A percentile compares a stretch with the other conserved stretches of the same genome.
These are phyloP conservation scores for Meghimatium bilineatum DNA, from an alignment of 2,888 invertebrate species.

Conservation along the genomic window DNA sequence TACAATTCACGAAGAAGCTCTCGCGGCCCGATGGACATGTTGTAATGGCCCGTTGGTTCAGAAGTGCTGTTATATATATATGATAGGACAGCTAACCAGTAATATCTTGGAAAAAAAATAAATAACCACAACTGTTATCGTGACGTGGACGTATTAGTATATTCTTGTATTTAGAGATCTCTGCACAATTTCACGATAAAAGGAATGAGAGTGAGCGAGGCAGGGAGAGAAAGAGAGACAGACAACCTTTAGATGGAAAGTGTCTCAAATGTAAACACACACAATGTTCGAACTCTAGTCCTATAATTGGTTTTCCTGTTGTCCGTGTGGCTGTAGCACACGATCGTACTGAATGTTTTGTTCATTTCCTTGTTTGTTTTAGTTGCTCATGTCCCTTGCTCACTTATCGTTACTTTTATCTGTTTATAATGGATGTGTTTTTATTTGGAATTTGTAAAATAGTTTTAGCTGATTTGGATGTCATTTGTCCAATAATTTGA, in stretches of 20 bases:
- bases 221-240: background rate
- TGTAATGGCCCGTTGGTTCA: too few species aligned
- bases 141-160: too few species aligned
- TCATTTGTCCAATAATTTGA: constrained; percentile 5
- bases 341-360: too few species aligned
- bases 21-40: too few species aligned
- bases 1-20: too few species aligned
- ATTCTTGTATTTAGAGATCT: too few species aligned
- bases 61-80: too few species aligned
- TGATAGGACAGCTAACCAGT: too few species aligned
- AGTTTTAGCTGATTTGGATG: constrained; percentile 4
- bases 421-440: constrained; percentile 4
- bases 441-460: background rate
- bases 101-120: too few species aligned
- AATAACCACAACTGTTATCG: too few species aligned
- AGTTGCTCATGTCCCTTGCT: background rate
- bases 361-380: background rate
- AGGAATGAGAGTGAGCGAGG: background rate
- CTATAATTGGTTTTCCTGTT: background rate
- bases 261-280: background rate
- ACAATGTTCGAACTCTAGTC: background rate
- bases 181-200: too few species aligned
- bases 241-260: background rate
- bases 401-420: background rate
- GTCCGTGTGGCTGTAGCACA: background rate